Percentiles rank a stretch among this genome's conserved stretches.
Conservation (phyloP, 2,113 vertebrate species). For the Mionectes macconnelli region DNA sequence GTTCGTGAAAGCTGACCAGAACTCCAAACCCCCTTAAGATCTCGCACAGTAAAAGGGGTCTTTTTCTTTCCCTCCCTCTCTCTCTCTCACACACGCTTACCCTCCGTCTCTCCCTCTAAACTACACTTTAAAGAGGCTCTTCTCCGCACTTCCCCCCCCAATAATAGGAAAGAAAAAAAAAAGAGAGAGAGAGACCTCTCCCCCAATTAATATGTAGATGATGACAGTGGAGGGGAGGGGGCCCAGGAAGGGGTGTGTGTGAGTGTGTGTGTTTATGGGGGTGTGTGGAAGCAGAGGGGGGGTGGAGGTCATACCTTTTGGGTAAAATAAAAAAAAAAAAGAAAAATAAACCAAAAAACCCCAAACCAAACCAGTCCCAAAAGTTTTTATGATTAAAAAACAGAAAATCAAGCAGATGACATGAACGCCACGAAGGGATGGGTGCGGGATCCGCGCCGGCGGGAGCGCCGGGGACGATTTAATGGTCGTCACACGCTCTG, state of each 20-base stretch:
- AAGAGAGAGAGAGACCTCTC: conserved; percentile 57
- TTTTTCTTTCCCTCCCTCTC: conserved; percentile 51
- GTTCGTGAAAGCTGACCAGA: conserved; percentile 87
- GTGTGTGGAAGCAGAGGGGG: neutral
- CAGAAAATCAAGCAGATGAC: conserved; percentile 69
- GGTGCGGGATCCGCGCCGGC: conserved; percentile 47
- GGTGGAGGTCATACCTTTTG: conserved; percentile 67
- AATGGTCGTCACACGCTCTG: conserved; percentile 15
- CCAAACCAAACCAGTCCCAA: conserved; percentile 29
- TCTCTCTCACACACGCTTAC: neutral
- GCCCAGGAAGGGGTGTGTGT: conserved; percentile 23
- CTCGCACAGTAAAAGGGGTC: conserved; percentile 74
- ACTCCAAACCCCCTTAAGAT: conserved; percentile 82
- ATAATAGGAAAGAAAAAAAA: neutral
- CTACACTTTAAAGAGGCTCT: neutral
- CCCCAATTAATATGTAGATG: conserved; percentile 79
- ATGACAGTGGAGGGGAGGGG: conserved; percentile 77
- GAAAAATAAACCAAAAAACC: neutral
- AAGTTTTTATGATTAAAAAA: conserved; percentile 57
- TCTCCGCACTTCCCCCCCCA: neutral
- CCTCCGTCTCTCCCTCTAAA: conserved; percentile 44
- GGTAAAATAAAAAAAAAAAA: conserved; percentile 14
- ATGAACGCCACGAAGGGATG: conserved; percentile 73
- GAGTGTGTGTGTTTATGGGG: neutral
- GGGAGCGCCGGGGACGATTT: conserved; percentile 48